phyloP scores from a whole-genome alignment of 53 echinoderm and acorn worm species.

The Paracentrotus lividus region DNA sequence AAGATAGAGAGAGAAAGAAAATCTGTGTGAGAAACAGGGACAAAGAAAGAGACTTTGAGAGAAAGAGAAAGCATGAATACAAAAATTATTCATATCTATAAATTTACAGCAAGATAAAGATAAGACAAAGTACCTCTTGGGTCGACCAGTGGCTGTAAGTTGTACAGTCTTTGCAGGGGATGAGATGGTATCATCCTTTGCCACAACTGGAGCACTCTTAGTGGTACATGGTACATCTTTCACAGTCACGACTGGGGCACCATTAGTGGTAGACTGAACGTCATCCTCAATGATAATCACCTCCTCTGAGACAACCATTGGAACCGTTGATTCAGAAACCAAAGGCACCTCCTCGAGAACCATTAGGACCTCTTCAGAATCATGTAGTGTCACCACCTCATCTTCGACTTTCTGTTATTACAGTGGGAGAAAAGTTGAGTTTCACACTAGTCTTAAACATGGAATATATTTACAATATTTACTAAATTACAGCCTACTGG shows the following conservation, averaged over 20 bases:
- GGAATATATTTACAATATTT: too few relatives aligned
- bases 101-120: neutral
- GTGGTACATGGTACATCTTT: neutral
- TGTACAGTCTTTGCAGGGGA: neutral
- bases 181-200: neutral
- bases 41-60: too few relatives aligned
- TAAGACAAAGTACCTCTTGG: constrained; percentile 24
- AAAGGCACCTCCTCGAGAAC: constrained; percentile 13
- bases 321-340: too few relatives aligned
- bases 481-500: too few relatives aligned
- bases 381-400: constrained; percentile 25
- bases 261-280: neutral
- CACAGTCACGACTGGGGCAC: neutral
- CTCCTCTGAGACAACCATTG: too few relatives aligned
- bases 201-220: neutral
- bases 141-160: constrained; percentile 3
- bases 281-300: constrained; percentile 42
- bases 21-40: too few relatives aligned
- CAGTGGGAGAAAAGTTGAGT: neutral
- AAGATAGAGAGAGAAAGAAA: too few relatives aligned
- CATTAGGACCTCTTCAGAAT: neutral
- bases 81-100: too few relatives aligned
- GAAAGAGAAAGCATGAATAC: too few relatives aligned
- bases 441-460: too few relatives aligned
- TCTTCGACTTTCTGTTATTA: neutral